These are phyloP conservation scores for Patella caerulea DNA, from an alignment of 2,888 invertebrate species.

Conservation along the genomic window DNA sequence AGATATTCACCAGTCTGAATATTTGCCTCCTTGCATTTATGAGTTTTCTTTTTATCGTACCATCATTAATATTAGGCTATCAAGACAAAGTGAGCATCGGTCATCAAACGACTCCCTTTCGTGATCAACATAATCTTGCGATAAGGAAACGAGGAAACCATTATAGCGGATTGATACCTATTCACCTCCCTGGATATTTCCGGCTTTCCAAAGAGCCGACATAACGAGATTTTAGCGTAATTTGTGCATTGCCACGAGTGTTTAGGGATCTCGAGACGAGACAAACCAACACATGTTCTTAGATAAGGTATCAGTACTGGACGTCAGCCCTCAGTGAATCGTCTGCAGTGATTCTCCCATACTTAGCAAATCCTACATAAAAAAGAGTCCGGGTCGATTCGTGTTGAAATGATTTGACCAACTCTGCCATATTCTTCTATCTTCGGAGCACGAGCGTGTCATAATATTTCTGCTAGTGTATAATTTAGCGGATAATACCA, in stretches of 20 bases:
- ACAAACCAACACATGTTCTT: neutral
- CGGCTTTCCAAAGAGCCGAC: too few relatives aligned
- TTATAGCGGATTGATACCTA: neutral
- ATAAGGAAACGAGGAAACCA: conserved; percentile 2
- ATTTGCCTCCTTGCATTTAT: conserved; percentile 2
- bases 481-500: conserved; percentile 31
- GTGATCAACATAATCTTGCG: conserved; percentile 7
- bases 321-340: too few relatives aligned
- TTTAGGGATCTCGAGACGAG: neutral
- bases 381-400: conserved; percentile 11
- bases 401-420: conserved; percentile 20
- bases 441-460: conserved; percentile 20
- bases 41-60: neutral
- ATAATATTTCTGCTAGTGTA: conserved; percentile 20
- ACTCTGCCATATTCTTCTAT: conserved; percentile 1
- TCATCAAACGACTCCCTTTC: neutral
- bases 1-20: conserved; percentile 7
- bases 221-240: conserved; percentile 9
- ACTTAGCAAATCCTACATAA: neutral
- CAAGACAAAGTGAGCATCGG: neutral
- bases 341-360: too few relatives aligned
- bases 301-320: neutral
- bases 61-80: neutral
- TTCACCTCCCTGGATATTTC: neutral
- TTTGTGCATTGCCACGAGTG: neutral